Evolutionary conservation across 2,113 vertebrate genomes (phyloP).

Genomic region (Mirza zaza): DNA sequence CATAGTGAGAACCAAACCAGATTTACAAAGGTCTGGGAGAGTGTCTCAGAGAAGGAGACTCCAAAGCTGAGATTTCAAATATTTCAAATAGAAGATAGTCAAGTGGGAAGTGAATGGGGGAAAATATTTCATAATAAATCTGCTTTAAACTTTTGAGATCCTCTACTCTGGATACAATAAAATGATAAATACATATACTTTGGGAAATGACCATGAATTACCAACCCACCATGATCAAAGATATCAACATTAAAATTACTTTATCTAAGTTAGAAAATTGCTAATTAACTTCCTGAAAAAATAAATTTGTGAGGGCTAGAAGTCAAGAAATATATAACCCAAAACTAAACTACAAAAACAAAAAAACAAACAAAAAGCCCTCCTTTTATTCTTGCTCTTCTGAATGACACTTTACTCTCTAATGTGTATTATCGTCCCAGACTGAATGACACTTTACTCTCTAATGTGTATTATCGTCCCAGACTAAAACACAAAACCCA

Average conservation of each 20-base stretch:
- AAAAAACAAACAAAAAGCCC: neutral
- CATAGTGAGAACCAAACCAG: neutral
- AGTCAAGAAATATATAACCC: neutral
- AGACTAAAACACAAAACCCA: neutral
- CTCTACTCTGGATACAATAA: neutral
- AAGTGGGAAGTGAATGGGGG: neutral
- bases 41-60: neutral
- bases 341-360: neutral
- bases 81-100: neutral
- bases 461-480: neutral
- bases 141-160: neutral
- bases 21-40: neutral
- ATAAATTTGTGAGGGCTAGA: conserved; percentile 2
- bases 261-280: neutral
- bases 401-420: neutral
- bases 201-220: neutral
- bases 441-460: neutral
- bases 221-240: neutral
- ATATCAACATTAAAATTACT: neutral
- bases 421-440: too few relatives aligned
- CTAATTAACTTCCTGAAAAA: neutral
- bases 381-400: conserved; percentile 11
- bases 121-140: neutral
- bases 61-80: neutral
- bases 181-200: neutral